Evolutionary conservation across 2,888 invertebrate species (phyloP).

Genomic region (Sycophila texana): DNA sequence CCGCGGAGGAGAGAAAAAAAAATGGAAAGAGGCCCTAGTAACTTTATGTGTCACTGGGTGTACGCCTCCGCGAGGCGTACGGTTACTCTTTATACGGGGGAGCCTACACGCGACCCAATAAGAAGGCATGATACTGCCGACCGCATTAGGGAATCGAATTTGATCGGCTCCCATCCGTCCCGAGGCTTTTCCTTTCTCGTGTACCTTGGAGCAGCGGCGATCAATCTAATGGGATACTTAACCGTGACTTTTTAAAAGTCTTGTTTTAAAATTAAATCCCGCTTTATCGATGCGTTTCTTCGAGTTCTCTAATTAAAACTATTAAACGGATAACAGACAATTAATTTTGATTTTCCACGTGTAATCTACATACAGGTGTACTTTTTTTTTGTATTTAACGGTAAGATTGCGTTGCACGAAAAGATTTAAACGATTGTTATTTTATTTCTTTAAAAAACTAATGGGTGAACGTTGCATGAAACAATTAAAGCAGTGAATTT

Average conservation of each 20-base stretch:
- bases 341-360: too few species aligned
- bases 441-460: too few species aligned
- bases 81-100: constrained; percentile 1
- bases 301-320: too few species aligned
- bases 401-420: too few species aligned
- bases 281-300: not conserved
- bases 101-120: constrained; percentile 49
- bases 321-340: too few species aligned
- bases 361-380: too few species aligned
- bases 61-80: constrained; percentile 28
- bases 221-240: constrained; percentile 6
- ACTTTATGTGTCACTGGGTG: constrained; percentile 42
- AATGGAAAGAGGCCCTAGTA: constrained; percentile 36
- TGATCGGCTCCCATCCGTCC: constrained; percentile 15
- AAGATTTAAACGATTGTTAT: too few species aligned
- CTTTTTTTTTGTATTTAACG: too few species aligned
- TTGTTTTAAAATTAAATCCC: not conserved
- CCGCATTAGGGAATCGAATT: constrained; percentile 41
- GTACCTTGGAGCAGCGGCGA: not conserved
- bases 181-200: constrained; percentile 19
- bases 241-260: not conserved
- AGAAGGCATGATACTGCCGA: constrained; percentile 3
- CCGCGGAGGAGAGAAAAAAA: not conserved
- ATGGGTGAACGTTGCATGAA: too few species aligned
- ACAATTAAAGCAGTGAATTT: too few species aligned